phyloP scores from a whole-genome alignment of 2,113 vertebrate genomes.

The Megaceryle torquata region DNA sequence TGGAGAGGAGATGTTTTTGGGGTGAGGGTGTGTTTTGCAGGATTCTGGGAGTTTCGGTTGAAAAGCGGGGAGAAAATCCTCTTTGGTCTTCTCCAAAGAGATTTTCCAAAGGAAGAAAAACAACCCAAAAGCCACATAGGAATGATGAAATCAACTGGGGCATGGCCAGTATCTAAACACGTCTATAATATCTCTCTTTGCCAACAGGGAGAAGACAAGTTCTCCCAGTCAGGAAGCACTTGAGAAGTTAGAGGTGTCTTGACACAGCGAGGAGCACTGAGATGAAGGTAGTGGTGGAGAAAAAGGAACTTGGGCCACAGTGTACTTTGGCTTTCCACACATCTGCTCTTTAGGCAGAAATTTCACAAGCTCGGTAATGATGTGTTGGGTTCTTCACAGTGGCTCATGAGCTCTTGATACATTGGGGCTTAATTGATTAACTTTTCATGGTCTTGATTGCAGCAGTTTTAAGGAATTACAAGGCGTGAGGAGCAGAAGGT shows the following conservation, averaged over 20 bases:
- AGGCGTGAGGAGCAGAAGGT: conserved; percentile 62
- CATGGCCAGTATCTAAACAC: not conserved
- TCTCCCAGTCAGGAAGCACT: not conserved
- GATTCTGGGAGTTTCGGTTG: not conserved
- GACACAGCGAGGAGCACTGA: not conserved
- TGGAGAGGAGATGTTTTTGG: not conserved
- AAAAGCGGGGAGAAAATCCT: not conserved
- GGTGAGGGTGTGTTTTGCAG: not conserved
- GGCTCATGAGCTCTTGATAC: conserved; percentile 38
- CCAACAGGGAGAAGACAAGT: not conserved
- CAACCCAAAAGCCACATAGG: not conserved
- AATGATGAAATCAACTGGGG: not conserved
- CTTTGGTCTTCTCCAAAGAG: not conserved
- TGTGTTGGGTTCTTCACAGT: conserved; percentile 60
- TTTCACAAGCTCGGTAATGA: conserved; percentile 64
- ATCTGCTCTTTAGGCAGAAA: conserved; percentile 52
- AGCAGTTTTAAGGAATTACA: conserved; percentile 32
- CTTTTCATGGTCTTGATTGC: conserved; percentile 73
- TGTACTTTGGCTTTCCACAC: not conserved
- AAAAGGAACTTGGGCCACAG: not conserved
- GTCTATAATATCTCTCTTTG: not conserved
- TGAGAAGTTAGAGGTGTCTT: not conserved
- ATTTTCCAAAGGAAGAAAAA: not conserved
- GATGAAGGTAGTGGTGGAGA: not conserved
- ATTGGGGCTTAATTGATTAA: conserved; percentile 70